Base-by-base conservation (phyloP, 2,797 vertebrate genomes). In the Gymnothorax javanicus region DNA sequence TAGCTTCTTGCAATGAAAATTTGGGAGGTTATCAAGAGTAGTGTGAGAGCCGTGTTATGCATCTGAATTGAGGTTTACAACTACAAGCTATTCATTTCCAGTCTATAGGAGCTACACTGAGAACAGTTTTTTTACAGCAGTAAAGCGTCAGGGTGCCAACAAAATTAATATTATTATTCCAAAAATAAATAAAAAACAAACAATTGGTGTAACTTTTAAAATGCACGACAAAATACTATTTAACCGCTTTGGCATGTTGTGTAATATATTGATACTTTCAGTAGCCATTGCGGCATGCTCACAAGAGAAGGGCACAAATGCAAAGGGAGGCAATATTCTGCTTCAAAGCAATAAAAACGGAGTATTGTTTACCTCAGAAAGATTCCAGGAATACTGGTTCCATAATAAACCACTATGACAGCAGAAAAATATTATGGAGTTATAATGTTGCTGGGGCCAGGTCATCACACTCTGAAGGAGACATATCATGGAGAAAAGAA, bases 1-100 rank as follows among this genome's bases (percentile, higher is more conserved):
- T 83, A 15, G 33, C 81, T 83, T 20, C 81, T 59, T 81, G 77
- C 81, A 27, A 83, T 83, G 81, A 54, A 83, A 83, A 83, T 59
- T 8, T 13, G 56, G 20, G 33, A 15, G 58, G 3, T 59, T 56
- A 12, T 25, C 81, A 59, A 59, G 81, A 57, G 77, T 81, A 81
- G 11, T n/a, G 77, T n/a, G 17, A 54, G 27, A 27, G 33, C 43
- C 43, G 2, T 79, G 75, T 20, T 81, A 8, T 81, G 50, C 20
- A 81, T 54, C 50, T 81, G 52, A 56, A 56, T 1, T n/a, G 43
- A 15, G 33, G 33, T 43, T 77, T 75, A 3, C 17, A 17, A 43
- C 11, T 75, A 17, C 27, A 43, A 33, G 43, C 71, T 12, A 43
- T 73, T 33, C 73, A 77, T 20, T 50, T 50, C 73, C 27, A 50